phyloP scores from a whole-genome alignment of 2,888 invertebrate genomes.

The Mythimna albipuncta region DNA sequence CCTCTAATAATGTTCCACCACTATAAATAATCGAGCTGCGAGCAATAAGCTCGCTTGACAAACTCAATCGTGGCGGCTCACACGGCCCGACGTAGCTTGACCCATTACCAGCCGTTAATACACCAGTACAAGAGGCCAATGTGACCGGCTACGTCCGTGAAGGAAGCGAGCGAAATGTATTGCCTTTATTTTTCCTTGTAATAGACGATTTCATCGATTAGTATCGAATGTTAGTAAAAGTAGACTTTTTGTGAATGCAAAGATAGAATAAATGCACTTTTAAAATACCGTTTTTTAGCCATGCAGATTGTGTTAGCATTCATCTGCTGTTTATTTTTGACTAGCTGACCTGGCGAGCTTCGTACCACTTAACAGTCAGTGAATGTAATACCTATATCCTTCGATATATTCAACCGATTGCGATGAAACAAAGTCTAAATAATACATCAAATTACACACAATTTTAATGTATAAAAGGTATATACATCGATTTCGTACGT shows the following conservation, averaged over 20 bases:
- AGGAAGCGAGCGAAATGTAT: conserved; percentile 48
- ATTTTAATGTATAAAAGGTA: too few species aligned
- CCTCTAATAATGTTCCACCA: conserved; percentile 52
- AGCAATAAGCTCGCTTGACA: conserved; percentile 57
- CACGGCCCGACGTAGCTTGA: conserved; percentile 19
- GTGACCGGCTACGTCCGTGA: conserved; percentile 4
- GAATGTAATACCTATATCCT: too few species aligned
- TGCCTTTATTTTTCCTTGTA: conserved; percentile 51
- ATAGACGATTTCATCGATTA: conserved; percentile 51
- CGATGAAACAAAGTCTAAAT: too few species aligned
- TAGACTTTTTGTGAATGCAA: background rate
- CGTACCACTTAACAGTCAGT: too few species aligned
- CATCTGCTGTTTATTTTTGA: background rate
- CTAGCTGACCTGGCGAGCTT: too few species aligned
- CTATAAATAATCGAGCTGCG: conserved; percentile 54
- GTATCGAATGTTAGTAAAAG: conserved; percentile 13
- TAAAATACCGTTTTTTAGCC: background rate
- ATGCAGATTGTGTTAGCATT: background rate
- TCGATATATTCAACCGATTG: too few species aligned
- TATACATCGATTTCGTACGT: too few species aligned
- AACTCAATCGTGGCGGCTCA: conserved; percentile 49
- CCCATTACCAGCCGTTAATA: background rate
- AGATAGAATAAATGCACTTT: background rate
- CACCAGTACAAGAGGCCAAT: conserved; percentile 12
- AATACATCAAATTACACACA: too few species aligned